Evolutionary conservation across 2,888 invertebrate genomes (phyloP).

Genomic region (Lasioglossum calceatum): DNA sequence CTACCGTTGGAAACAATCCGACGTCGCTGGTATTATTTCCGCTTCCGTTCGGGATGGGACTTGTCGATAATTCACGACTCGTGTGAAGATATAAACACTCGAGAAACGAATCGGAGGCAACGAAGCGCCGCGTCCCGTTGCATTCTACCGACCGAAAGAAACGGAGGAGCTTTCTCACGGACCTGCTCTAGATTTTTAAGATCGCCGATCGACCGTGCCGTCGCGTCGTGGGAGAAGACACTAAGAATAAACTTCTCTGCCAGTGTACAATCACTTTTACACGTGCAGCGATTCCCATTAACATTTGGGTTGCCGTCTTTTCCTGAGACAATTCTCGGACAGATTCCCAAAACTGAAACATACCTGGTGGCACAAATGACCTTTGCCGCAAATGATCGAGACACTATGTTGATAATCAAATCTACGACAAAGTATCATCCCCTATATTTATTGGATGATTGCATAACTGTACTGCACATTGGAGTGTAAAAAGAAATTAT

Average conservation of each 20-base stretch:
- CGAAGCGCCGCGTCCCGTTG: neutral
- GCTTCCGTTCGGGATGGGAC: constrained; percentile 24
- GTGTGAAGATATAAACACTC: constrained; percentile 16
- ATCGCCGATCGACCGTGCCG: constrained; percentile 10
- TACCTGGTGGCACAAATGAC: too few relatives aligned
- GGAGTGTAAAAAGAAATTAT: too few relatives aligned
- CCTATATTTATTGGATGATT: too few relatives aligned
- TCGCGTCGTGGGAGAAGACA: neutral
- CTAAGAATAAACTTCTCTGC: neutral
- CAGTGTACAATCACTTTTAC: neutral
- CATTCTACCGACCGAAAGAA: constrained; percentile 10
- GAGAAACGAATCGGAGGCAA: neutral
- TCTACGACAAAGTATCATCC: too few relatives aligned
- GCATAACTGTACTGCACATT: too few relatives aligned
- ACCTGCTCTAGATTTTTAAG: constrained; percentile 8
- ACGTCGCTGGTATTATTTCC: constrained; percentile 29
- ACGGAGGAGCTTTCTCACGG: neutral
- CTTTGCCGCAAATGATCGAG: too few relatives aligned
- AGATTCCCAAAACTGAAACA: too few relatives aligned
- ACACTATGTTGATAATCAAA: too few relatives aligned
- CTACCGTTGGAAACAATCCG: constrained; percentile 20
- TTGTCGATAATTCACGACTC: constrained; percentile 25
- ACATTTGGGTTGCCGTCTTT: too few relatives aligned
- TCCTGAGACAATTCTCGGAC: too few relatives aligned
- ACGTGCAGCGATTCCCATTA: too few relatives aligned